Evolutionary conservation across 2,888 invertebrate species (phyloP), one percentile per base, ranked within the genome.

Genomic region (Oconnorella tubifera): DNA sequence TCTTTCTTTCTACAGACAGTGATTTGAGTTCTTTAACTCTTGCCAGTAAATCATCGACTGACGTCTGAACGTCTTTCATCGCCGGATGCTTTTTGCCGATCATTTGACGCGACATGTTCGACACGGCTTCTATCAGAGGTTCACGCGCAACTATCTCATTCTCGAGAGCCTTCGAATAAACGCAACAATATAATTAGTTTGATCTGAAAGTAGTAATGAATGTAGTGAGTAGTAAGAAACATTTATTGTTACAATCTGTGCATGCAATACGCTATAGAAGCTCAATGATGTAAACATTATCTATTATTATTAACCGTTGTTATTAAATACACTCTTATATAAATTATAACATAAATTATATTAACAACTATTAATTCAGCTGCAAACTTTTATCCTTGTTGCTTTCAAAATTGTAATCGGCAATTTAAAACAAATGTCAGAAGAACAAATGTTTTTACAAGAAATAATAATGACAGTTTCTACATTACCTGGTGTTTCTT

Each of bases 121-220:
- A 83, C 1, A 96, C 84, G 0, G 88, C 87, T 3, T 88, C 86
- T 3, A 95, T 88, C 0, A 91, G 86, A 0, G 93, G 90, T 79
- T 96, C 94, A 75, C 91, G 89, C 0, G 93, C 90, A 10, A 89
- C 85, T 6, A 95, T 85, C 79, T 97, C 96, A 0, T 92, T 90
- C 80, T 97, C 96, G 40, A 98, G 79, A 0, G 90, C 89, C 77
- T 85, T 70, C 4, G 58, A 68, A 19, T 19, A 40, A n/a, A n/a
- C 40, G 19, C 6, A 40, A 40, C 40, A 40, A 40, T 19, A 40
- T 19, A 40, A 6, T 19, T 40, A 14, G 40, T 40, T 6, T 14
- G 40, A 40, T 40, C 40, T 14, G 6, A 19, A 6, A 40, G 40
- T 40, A 40, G n/a, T n/a, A n/a, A n/a, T n/a, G n/a, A n/a, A n/a